Conservation (phyloP, 1,140 invertebrate genomes). For the Drosophila suzukii region DNA sequence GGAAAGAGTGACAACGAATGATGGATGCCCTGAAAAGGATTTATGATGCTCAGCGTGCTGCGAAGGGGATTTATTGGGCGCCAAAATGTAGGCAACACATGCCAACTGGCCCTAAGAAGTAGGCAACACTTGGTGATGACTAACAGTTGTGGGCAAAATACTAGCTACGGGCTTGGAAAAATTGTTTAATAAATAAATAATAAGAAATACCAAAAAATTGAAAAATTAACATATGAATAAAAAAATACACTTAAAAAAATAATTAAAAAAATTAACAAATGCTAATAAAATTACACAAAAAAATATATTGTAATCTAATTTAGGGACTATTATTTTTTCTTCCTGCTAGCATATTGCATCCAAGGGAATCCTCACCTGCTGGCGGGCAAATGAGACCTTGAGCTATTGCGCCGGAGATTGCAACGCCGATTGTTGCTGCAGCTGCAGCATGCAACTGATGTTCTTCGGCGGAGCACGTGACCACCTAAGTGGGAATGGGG, state of each 20-base stretch:
- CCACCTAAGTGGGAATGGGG: not conserved
- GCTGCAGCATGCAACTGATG: slow-evolving; percentile 4
- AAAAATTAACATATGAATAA: no score
- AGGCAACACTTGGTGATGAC: slow-evolving; percentile 13
- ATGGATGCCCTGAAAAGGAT: slow-evolving; percentile 14
- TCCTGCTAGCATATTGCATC: no score
- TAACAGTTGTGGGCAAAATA: not conserved
- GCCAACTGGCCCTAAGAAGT: not conserved
- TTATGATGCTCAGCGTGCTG: not conserved
- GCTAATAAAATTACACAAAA: no score
- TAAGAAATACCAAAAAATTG: no score
- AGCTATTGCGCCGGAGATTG: not conserved
- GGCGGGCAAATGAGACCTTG: not conserved
- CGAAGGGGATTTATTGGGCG: slow-evolving; percentile 7
- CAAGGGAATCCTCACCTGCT: not conserved
- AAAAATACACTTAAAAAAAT: no score
- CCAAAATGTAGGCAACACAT: slow-evolving; percentile 14
- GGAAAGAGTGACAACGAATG: slow-evolving; percentile 13
- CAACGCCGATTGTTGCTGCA: slow-evolving; percentile 1
- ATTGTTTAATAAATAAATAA: not conserved
- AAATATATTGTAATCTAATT: no score
- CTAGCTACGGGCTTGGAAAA: not conserved
- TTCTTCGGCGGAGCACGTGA: not conserved
- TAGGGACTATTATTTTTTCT: no score
- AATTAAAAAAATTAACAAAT: no score